Evolutionary conservation across 2,113 vertebrate genomes (phyloP), one percentile per base, ranked within the genome.

Genomic region (Corythornis vintsioides): DNA sequence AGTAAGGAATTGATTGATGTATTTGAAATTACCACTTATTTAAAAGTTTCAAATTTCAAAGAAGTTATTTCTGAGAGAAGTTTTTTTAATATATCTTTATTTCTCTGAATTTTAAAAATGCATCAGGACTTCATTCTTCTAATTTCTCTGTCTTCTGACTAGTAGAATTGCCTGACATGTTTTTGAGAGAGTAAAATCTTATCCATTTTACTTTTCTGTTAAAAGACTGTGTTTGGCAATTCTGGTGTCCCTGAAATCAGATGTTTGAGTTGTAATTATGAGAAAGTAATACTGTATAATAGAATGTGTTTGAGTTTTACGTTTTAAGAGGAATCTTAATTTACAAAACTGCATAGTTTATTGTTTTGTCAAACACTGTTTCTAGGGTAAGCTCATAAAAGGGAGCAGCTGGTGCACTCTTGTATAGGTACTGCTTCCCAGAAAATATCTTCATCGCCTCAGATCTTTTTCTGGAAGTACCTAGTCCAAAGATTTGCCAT

Each of bases 181-280:
- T 92, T 93, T 85, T 88, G 64, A 74, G 80, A 93, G 29, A 73
- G 42, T 77, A 52, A 89, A 89, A 80, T 76, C 31, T 52, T 82
- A 33, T 5, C 21, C 67, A 43, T 26, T 85, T 91, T 66, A 28
- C 6, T 75, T 33, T 60, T 93, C 8, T 84, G 6, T 76, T 85
- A 38, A 79, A 74, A 94, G 55, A 57, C 45, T 73, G 25, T 88
- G 43, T 85, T 85, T 91, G 94, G 82, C 87, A 94, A 43, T 91
- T 95, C 64, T 89, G 33, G 5, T 89, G 45, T 61, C 28, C 5
- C 11, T 63, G 16, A 38, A 89, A 56, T 91, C 47, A 55, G 33
- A 55, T 14, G 60, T 90, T 6, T 1, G 9, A 71, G 16, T 74
- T 85, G 31, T 15, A 55, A 85, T 79, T 80, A 4, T 83, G 55